phyloP scores from a whole-genome alignment of 2,113 vertebrate species.

The Istiophorus platypterus region DNA sequence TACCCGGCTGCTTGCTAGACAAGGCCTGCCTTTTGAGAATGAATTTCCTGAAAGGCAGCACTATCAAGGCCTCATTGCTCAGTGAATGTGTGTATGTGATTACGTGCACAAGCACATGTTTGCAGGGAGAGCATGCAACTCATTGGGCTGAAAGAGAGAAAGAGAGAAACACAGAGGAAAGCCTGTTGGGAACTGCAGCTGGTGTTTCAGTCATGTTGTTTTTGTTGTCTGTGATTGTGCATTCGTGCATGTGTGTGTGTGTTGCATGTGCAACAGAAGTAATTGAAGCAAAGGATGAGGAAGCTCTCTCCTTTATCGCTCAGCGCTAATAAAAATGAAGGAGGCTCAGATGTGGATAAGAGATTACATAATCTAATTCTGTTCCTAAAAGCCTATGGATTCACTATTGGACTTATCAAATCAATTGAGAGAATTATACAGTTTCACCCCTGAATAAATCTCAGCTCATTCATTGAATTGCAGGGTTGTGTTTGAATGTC shows the following conservation, averaged over 20 bases:
- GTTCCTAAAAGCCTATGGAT: slow-evolving; percentile 40
- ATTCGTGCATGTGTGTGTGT: neutral
- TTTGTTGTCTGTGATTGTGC: slow-evolving; percentile 40
- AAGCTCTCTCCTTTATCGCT: slow-evolving; percentile 5
- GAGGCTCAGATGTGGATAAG: slow-evolving; percentile 38
- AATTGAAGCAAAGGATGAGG: slow-evolving; percentile 36
- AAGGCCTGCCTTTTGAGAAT: slow-evolving; percentile 65
- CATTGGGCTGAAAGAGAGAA: slow-evolving; percentile 13
- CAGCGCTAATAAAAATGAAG: slow-evolving; percentile 25
- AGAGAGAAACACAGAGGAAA: slow-evolving; percentile 30
- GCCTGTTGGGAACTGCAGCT: slow-evolving; percentile 57
- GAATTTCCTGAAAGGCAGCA: slow-evolving; percentile 67
- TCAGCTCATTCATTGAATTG: slow-evolving; percentile 16
- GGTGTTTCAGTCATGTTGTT: slow-evolving; percentile 44
- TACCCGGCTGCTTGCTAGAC: slow-evolving; percentile 23
- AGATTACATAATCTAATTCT: slow-evolving; percentile 46
- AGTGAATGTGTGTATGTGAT: neutral
- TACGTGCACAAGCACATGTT: slow-evolving; percentile 57
- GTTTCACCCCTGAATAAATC: slow-evolving; percentile 25
- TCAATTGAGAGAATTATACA: slow-evolving; percentile 50
- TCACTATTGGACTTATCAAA: slow-evolving; percentile 41
- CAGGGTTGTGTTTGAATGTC: neutral
- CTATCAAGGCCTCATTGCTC: slow-evolving; percentile 51
- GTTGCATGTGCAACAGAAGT: slow-evolving; percentile 14
- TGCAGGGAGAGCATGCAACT: slow-evolving; percentile 51